phyloP scores from a whole-genome alignment of 2,797 vertebrate species.

The Xenentodon cancila region DNA sequence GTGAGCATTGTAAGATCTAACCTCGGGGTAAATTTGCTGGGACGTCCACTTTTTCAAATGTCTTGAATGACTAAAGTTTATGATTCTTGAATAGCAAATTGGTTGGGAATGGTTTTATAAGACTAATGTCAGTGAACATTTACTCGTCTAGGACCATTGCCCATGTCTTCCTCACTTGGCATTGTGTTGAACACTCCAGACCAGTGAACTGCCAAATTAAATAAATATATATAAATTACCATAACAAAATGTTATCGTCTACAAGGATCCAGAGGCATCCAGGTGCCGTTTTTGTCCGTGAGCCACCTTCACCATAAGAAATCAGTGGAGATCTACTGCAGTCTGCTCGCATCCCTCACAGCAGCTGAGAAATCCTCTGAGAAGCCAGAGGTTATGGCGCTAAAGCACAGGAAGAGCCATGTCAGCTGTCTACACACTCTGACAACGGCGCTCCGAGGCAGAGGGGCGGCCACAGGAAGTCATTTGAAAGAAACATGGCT shows the following conservation, averaged over 20 bases:
- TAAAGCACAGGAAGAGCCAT: constrained; percentile 47
- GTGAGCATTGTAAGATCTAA: no score
- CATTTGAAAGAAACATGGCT: constrained; percentile 61
- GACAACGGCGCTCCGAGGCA: constrained; percentile 40
- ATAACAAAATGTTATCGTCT: not conserved
- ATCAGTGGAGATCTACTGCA: constrained; percentile 22
- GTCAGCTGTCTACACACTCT: constrained; percentile 55
- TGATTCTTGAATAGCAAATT: no score
- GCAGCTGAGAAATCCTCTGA: constrained; percentile 2
- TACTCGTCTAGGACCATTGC: no score
- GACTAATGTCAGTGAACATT: no score
- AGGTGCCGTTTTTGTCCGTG: not conserved
- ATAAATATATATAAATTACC: not conserved
- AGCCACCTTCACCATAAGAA: constrained; percentile 11
- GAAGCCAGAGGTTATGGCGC: constrained; percentile 37
- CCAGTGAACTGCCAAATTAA: no score
- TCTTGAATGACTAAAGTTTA: no score
- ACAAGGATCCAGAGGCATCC: not conserved
- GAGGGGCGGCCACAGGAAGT: constrained; percentile 60
- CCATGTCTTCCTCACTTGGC: no score
- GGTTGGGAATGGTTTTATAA: no score
- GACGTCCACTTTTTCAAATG: no score
- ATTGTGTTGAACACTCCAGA: no score
- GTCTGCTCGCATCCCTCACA: constrained; percentile 24
- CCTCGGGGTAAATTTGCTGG: no score